A percentile compares a stretch with the other conserved stretches of the same genome.
phyloP scores from a whole-genome alignment of 1,140 invertebrate species.

The Heliconius congener region DNA sequence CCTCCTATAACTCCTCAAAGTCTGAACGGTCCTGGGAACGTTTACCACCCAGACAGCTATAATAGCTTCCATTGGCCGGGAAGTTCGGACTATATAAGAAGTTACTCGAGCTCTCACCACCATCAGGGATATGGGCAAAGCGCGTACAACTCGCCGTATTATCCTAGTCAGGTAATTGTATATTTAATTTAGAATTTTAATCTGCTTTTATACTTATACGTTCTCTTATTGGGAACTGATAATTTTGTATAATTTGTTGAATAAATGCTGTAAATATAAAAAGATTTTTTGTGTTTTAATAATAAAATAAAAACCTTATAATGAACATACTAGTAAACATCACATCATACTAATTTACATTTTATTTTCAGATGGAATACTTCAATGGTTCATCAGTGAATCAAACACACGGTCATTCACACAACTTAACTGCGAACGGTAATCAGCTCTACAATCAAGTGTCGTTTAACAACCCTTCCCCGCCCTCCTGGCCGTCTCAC shows the following conservation, averaged over 20 bases:
- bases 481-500: constrained; percentile 67
- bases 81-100: constrained; percentile 76
- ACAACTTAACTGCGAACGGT: constrained; percentile 68
- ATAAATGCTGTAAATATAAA: no score
- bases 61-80: constrained; percentile 83
- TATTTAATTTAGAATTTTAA: not conserved
- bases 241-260: no score
- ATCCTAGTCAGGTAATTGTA: constrained; percentile 74
- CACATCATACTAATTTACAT: not conserved
- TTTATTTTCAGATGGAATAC: constrained; percentile 83
- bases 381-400: constrained; percentile 82
- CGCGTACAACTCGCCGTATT: constrained; percentile 82
- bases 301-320: no score
- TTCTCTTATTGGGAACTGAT: no score
- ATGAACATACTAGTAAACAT: not conserved
- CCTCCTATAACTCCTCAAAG: constrained; percentile 84
- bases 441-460: constrained; percentile 79
- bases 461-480: constrained; percentile 69
- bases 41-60: constrained; percentile 82
- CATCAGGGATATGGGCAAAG: constrained; percentile 84
- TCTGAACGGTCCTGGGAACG: constrained; percentile 73
- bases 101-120: constrained; percentile 75
- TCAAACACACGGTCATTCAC: constrained; percentile 69
- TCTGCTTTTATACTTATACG: not conserved
- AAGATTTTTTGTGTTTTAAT: no score